These are phyloP conservation scores for Centropus unirufus DNA, from an alignment of 2,113 vertebrate genomes.

Conservation along the genomic window DNA sequence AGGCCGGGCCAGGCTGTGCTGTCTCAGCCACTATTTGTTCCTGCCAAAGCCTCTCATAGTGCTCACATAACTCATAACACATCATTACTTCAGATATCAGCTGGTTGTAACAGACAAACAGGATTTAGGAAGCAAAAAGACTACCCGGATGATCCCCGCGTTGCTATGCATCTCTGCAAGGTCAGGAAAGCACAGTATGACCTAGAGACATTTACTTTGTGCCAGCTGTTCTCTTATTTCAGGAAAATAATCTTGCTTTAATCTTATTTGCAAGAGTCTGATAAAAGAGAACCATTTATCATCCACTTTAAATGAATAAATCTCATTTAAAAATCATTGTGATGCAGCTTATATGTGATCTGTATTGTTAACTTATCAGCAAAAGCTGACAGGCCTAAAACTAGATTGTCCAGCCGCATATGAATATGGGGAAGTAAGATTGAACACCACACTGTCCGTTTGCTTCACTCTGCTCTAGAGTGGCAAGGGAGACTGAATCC, in stretches of 20 bases:
- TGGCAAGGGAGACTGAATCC: neutral
- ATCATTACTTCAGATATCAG: neutral
- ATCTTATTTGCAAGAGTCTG: constrained; percentile 54
- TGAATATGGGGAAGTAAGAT: constrained; percentile 4
- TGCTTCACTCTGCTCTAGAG: neutral
- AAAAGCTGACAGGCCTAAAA: constrained; percentile 22
- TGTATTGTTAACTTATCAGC: constrained; percentile 33
- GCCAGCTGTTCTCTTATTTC: constrained; percentile 27
- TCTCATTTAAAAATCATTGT: constrained; percentile 59
- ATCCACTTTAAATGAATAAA: constrained; percentile 61
- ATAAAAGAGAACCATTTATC: constrained; percentile 62
- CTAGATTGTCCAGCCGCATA: constrained; percentile 7
- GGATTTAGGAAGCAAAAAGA: neutral
- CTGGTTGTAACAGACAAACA: neutral
- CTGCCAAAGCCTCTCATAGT: neutral
- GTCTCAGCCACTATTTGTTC: neutral
- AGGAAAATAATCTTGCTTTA: constrained; percentile 54
- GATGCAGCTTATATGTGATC: constrained; percentile 30
- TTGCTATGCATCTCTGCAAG: neutral
- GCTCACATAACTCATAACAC: neutral
- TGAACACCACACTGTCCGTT: neutral
- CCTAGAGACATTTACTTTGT: constrained; percentile 9
- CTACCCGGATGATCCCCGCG: neutral
- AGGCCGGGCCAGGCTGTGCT: neutral
- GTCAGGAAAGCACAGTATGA: constrained; percentile 27